Evolutionary conservation across 2,888 invertebrate species (phyloP), one percentile per base, ranked within the genome.

Genomic region (Acanthoscelides obtectus): DNA sequence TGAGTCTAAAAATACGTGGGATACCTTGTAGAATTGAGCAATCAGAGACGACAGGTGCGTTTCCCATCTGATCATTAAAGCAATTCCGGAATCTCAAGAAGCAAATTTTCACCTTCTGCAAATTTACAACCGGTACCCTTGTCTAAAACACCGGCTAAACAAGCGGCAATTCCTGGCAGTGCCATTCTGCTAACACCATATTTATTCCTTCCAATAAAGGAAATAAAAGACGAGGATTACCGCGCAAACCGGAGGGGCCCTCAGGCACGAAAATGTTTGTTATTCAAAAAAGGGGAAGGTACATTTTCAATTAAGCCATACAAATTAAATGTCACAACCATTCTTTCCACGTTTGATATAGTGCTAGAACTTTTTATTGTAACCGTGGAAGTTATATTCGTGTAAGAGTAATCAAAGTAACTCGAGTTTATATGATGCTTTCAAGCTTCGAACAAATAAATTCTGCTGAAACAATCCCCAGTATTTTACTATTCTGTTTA

Each of bases 321-420:
- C 82, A 83, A 83, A 83, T 83, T 83, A 83, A 82, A 83, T 80
- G 83, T 83, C 83, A 83, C 80, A 79, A 75, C 80, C 83, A 83
- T 81, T 80, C 82, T 78, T 77, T 75, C 77, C n/a, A n/a, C n/a
- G 75, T 74, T 76, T 83, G 81, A 82, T 82, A 79, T 80, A 81
- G 79, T 81, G 77, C 77, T 72, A 45, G 6, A 17, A 45, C 17
- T 45, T 45, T 45, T 45, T 45, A n/a, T n/a, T n/a, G n/a, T n/a
- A n/a, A n/a, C n/a, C n/a, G n/a, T n/a, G n/a, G n/a, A n/a, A n/a
- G n/a, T n/a, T n/a, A n/a, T n/a, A n/a, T n/a, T n/a, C n/a, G n/a
- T n/a, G n/a, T n/a, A n/a, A n/a, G n/a, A n/a, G n/a, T n/a, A n/a
- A n/a, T n/a, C n/a, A n/a, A n/a, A n/a, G n/a, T n/a, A n/a, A n/a